Evolutionary conservation across 2,113 vertebrate species (phyloP), one percentile per base, ranked within the genome.

Genomic region (Crotalus horridus): DNA sequence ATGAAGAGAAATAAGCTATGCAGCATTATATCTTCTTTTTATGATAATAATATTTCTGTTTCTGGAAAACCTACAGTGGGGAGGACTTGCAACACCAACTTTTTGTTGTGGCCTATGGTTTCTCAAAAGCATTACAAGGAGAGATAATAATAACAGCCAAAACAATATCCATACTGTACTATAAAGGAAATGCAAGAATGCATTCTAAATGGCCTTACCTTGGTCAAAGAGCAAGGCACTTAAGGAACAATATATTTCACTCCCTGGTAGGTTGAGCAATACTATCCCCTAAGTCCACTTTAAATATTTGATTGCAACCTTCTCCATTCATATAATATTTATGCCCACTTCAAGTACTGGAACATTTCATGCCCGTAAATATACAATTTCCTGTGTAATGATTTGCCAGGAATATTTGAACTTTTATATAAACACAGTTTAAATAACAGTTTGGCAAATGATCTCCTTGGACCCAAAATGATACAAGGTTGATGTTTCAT

Each of bases 311-410:
- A 95, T 95, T 97, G 92, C 93, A 90, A 89, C 33, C 74, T 95
- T 96, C 94, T 95, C 93, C 93, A 95, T 95, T 97, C 94, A 96
- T 96, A 91, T 95, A 97, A 96, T 96, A 96, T 97, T 96, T 94
- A 97, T 96, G 46, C 95, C 93, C 64, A 88, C 48, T 96, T 96
- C 89, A 85, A 95, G 93, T 96, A 95, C 94, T 90, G 91, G 11
- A 94, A 95, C 90, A 91, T 88, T 95, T 87, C 9, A 56, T 97
- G 94, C 95, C 95, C 54, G 51, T 96, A 98, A 97, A 96, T 93
- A 95, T 94, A 90, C 91, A 95, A 90, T 39, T 23, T 90, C 94
- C 95, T 96, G 92, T 96, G 95, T 95, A 96, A 96, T 94, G 94
- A 94, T 94, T 93, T 97, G 91, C 93, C 95, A 95, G 95, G 94